Percentiles rank a stretch among this genome's conserved stretches.
Conservation (phyloP, 1,140 invertebrate genomes). For the Zaprionus ghesquierei region DNA sequence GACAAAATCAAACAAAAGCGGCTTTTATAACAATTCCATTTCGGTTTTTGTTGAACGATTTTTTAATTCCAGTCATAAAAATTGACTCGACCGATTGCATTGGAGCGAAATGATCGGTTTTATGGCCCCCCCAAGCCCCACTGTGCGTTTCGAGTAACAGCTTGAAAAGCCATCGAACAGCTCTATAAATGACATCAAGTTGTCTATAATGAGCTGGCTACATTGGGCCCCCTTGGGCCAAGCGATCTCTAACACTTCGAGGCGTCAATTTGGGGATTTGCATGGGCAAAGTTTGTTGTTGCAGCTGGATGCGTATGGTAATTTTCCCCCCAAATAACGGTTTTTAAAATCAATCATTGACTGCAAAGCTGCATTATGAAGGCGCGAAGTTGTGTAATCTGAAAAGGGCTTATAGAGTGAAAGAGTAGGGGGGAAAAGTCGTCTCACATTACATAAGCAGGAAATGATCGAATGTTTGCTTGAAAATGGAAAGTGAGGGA, state of each 20-base stretch:
- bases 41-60: conserved; percentile 28
- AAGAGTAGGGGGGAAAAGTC: neutral
- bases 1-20: conserved; percentile 55
- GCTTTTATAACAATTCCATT: conserved; percentile 51
- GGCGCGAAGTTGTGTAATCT: conserved; percentile 72
- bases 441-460: conserved; percentile 50
- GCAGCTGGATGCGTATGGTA: conserved; percentile 52
- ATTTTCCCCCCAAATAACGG: conserved; percentile 35
- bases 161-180: conserved; percentile 28
- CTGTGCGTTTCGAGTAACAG: conserved; percentile 13
- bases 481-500: conserved; percentile 36
- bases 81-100: conserved; percentile 1
- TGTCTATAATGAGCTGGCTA: conserved; percentile 55
- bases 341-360: conserved; percentile 58
- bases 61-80: conserved; percentile 32
- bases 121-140: neutral
- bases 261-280: conserved; percentile 53
- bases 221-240: neutral
- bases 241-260: conserved; percentile 37
- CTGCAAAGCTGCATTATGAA: conserved; percentile 39
- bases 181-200: conserved; percentile 38
- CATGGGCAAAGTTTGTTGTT: conserved; percentile 19
- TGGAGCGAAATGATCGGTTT: conserved; percentile 48
- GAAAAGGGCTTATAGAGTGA: conserved; percentile 45
- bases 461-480: conserved; percentile 18